Conservation (phyloP, 2,113 vertebrate species). For the Centrocercus urophasianus region DNA sequence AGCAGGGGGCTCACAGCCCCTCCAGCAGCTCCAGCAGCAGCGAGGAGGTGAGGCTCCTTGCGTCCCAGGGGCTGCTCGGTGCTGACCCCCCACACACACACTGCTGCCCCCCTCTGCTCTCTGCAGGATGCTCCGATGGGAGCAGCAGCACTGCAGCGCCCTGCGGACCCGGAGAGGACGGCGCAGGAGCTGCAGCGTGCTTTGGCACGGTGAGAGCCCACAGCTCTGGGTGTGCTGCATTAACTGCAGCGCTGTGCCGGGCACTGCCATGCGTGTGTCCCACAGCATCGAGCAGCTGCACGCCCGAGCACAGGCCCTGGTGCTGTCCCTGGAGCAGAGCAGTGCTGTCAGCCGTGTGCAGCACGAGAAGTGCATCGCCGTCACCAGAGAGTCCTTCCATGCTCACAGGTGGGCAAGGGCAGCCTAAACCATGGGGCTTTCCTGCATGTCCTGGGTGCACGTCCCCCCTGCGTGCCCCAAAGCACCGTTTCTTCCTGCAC, state of each 20-base stretch:
- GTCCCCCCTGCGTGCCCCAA: not conserved
- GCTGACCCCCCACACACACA: not conserved
- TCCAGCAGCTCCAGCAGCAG: slow-evolving; percentile 29
- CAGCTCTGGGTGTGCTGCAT: not conserved
- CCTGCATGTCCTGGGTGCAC: too few species aligned
- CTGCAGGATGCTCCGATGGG: not conserved
- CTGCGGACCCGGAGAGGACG: not conserved
- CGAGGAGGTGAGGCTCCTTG: not conserved
- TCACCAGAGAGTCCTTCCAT: slow-evolving; percentile 79
- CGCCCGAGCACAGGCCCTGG: slow-evolving; percentile 74
- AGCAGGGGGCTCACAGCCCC: slow-evolving; percentile 25
- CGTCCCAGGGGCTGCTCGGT: rapidly evolving
- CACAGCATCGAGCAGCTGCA: slow-evolving; percentile 78
- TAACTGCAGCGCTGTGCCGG: rapidly evolving
- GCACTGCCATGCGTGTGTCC: not conserved
- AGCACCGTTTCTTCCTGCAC: rapidly evolving
- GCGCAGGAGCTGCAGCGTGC: not conserved
- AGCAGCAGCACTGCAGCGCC: rapidly evolving
- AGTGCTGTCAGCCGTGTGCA: slow-evolving; percentile 69
- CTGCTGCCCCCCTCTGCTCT: not conserved
- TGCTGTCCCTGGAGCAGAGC: slow-evolving; percentile 77
- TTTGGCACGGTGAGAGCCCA: not conserved
- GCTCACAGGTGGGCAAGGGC: slow-evolving; percentile 82
- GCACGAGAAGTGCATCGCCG: slow-evolving; percentile 73
- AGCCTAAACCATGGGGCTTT: too few species aligned